A percentile compares a stretch with the other conserved stretches of the same genome.
These are phyloP conservation scores for Radopholus similis DNA, from an alignment of 1,140 invertebrate species.

Conservation along the genomic window DNA sequence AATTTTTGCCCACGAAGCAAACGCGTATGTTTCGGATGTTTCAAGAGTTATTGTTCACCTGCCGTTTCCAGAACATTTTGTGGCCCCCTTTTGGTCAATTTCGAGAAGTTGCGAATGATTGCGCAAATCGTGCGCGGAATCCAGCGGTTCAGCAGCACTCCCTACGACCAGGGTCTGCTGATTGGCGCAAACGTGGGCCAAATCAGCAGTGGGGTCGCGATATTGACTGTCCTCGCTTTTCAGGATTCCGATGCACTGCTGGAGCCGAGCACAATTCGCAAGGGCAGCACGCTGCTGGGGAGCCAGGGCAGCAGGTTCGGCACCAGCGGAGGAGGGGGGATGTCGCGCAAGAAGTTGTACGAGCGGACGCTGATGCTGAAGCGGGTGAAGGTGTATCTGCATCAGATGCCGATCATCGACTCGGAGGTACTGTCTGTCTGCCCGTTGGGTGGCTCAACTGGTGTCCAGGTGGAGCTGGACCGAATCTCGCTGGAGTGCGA, in stretches of 20 bases:
- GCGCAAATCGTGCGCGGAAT: slow-evolving; percentile 90
- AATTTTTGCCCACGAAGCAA: slow-evolving; percentile 94
- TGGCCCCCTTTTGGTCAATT: slow-evolving; percentile 82
- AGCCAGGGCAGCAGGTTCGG: neutral
- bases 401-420: slow-evolving; percentile 81
- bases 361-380: slow-evolving; percentile 84
- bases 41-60: no score
- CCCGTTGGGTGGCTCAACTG: neutral
- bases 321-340: slow-evolving; percentile 29
- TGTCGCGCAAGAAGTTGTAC: slow-evolving; percentile 53
- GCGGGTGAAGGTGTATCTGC: slow-evolving; percentile 87
- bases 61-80: no score
- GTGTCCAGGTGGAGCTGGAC: slow-evolving; percentile 70
- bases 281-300: neutral
- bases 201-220: neutral
- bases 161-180: slow-evolving; percentile 60
- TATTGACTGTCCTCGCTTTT: neutral
- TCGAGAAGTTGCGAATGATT: slow-evolving; percentile 97
- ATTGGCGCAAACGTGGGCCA: neutral
- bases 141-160: slow-evolving; percentile 64
- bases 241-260: slow-evolving; percentile 20
- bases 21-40: no score
- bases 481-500: slow-evolving; percentile 85
- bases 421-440: slow-evolving; percentile 68
- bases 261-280: slow-evolving; percentile 13